Evolutionary conservation across 2,113 vertebrate genomes (phyloP).

Genomic region (Oreocharis arfaki): DNA sequence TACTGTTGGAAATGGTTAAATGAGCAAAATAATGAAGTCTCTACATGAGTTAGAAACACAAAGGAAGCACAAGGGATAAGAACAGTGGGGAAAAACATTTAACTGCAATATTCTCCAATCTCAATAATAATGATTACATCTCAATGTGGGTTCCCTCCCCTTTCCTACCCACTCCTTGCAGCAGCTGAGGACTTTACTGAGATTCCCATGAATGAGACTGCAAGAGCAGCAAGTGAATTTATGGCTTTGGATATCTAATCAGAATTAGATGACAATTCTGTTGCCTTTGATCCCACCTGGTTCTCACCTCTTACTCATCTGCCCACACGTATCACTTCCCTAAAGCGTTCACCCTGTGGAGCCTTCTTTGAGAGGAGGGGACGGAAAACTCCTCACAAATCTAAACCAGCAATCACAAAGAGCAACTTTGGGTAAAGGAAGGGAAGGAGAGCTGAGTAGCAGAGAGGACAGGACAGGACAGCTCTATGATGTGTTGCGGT

Average conservation of each 20-base stretch:
- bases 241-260: neutral
- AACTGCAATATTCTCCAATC: neutral
- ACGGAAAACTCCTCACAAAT: neutral
- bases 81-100: neutral
- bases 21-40: neutral
- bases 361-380: neutral
- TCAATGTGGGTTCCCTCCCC: neutral
- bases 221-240: neutral
- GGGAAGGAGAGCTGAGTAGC: neutral
- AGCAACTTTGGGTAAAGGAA: neutral
- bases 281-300: constrained; percentile 7
- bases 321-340: neutral
- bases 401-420: neutral
- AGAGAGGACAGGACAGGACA: neutral
- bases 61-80: neutral
- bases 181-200: neutral
- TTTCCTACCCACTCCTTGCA: neutral
- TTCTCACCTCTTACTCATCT: neutral
- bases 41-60: neutral
- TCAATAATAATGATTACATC: neutral
- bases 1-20: neutral
- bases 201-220: neutral
- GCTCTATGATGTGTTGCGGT: rapidly evolving
- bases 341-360: neutral
- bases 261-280: neutral